Conservation (phyloP, 2,888 invertebrate species). For the Drosophila suboccidentalis region DNA sequence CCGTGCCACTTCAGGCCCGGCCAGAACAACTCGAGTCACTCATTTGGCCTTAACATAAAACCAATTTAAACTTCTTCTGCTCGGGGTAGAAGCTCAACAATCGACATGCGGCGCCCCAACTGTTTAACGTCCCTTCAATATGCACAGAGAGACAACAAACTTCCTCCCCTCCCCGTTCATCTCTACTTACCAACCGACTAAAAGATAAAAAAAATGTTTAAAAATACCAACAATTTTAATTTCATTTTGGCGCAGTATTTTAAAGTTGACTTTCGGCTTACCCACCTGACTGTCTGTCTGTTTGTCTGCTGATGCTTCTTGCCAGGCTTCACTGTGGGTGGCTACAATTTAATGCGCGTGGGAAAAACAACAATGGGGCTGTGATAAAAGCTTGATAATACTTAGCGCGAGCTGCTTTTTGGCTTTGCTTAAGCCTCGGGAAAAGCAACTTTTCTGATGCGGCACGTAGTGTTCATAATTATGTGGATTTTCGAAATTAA, state of each 20-base stretch:
- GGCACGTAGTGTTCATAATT: conserved; percentile 74
- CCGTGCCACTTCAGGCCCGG: conserved; percentile 35
- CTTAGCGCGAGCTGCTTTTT: conserved; percentile 71
- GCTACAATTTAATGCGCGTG: conserved; percentile 70
- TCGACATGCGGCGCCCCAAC: conserved; percentile 48
- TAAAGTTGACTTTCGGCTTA: conserved; percentile 65
- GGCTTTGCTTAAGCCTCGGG: conserved; percentile 67
- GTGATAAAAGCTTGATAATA: conserved; percentile 70
- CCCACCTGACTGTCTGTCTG: conserved; percentile 45
- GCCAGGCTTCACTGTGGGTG: conserved; percentile 1
- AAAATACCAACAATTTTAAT: conserved; percentile 70
- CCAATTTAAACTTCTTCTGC: conserved; percentile 76
- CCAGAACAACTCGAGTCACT: conserved; percentile 61
- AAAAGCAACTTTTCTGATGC: conserved; percentile 52
- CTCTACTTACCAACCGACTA: neutral
- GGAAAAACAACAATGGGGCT: conserved; percentile 73
- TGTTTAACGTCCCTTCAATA: conserved; percentile 68
- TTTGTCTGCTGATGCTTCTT: neutral
- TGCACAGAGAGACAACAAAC: conserved; percentile 66
- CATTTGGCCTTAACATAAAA: conserved; percentile 81
- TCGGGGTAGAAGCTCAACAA: conserved; percentile 48
- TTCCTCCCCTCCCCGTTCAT: conserved; percentile 38
- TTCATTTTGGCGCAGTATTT: conserved; percentile 71
- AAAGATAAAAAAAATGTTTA: conserved; percentile 23
- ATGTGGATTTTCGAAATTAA: conserved; percentile 64